Conservation (phyloP, 2,888 invertebrate species). For the Atrina japonica region DNA sequence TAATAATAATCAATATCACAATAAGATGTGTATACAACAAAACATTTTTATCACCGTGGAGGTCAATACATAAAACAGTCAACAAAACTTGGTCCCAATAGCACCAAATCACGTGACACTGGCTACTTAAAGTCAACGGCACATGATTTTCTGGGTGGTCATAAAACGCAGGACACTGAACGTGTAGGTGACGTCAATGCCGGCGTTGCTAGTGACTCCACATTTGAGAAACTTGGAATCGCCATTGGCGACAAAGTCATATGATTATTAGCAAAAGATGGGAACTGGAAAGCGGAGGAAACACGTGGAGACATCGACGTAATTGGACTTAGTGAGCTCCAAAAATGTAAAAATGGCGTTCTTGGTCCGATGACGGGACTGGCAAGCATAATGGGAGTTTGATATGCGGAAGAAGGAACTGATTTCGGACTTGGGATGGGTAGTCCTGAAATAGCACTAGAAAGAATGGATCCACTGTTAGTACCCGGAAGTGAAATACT, state of each 20-base stretch:
- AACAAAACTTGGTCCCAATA: background rate
- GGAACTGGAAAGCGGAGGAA: slow-evolving; percentile 73
- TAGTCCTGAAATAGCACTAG: slow-evolving; percentile 56
- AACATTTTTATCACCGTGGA: too few species aligned
- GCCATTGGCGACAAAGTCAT: slow-evolving; percentile 66
- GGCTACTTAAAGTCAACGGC: too few species aligned
- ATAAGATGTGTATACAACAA: too few species aligned
- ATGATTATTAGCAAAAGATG: slow-evolving; percentile 60
- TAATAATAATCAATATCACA: too few species aligned
- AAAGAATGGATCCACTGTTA: slow-evolving; percentile 49
- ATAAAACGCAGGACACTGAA: slow-evolving; percentile 43
- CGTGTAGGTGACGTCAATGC: slow-evolving; percentile 39
- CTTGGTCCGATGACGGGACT: slow-evolving; percentile 71
- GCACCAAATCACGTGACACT: background rate
- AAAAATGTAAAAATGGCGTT: slow-evolving; percentile 79
- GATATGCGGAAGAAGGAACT: slow-evolving; percentile 52
- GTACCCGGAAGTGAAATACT: slow-evolving; percentile 57
- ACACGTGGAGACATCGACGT: slow-evolving; percentile 73
- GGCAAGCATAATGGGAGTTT: slow-evolving; percentile 71
- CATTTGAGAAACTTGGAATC: slow-evolving; percentile 53
- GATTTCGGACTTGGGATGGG: slow-evolving; percentile 70
- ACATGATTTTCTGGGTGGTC: slow-evolving; percentile 12
- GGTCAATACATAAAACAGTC: too few species aligned
- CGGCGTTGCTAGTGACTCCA: slow-evolving; percentile 42
- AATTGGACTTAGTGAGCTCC: slow-evolving; percentile 80